Evolutionary conservation across 2,888 invertebrate genomes (phyloP).

Genomic region (Euphydryas editha): DNA sequence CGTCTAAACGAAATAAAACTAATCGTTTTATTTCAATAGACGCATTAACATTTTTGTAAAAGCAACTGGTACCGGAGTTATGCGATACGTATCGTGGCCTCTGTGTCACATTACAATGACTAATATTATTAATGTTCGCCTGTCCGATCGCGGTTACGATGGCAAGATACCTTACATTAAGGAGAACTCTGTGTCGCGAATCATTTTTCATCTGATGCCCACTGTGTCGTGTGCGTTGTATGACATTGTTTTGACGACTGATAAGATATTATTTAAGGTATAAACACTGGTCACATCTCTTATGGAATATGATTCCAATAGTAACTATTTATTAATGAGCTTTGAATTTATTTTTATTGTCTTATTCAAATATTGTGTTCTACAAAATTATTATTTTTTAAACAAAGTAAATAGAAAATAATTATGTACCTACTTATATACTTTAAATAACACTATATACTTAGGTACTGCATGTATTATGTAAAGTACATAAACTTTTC

Average conservation of each 20-base stretch:
- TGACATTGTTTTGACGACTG: constrained; percentile 69
- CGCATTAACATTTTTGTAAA: constrained; percentile 17
- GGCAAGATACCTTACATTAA: constrained; percentile 71
- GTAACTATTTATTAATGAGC: background rate
- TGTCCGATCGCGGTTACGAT: constrained; percentile 69
- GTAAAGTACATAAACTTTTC: too few relatives aligned
- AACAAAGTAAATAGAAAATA: too few relatives aligned
- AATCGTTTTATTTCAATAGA: background rate
- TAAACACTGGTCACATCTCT: constrained; percentile 32
- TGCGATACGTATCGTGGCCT: constrained; percentile 58
- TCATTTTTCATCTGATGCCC: constrained; percentile 47
- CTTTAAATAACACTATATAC: too few relatives aligned
- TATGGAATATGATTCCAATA: constrained; percentile 4
- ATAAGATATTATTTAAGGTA: constrained; percentile 68
- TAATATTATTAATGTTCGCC: constrained; percentile 79
- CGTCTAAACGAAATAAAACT: too few relatives aligned
- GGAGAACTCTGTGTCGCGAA: constrained; percentile 65
- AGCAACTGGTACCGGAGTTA: constrained; percentile 28
- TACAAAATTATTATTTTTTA: too few relatives aligned
- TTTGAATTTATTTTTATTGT: background rate
- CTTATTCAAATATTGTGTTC: too few relatives aligned
- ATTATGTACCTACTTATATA: too few relatives aligned
- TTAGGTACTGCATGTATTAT: too few relatives aligned
- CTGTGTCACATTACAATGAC: constrained; percentile 66
- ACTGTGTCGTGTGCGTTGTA: constrained; percentile 50